Percentiles rank a stretch among this genome's conserved stretches.
phyloP scores from a whole-genome alignment of 2,113 vertebrate species.

The Tichodroma muraria region DNA sequence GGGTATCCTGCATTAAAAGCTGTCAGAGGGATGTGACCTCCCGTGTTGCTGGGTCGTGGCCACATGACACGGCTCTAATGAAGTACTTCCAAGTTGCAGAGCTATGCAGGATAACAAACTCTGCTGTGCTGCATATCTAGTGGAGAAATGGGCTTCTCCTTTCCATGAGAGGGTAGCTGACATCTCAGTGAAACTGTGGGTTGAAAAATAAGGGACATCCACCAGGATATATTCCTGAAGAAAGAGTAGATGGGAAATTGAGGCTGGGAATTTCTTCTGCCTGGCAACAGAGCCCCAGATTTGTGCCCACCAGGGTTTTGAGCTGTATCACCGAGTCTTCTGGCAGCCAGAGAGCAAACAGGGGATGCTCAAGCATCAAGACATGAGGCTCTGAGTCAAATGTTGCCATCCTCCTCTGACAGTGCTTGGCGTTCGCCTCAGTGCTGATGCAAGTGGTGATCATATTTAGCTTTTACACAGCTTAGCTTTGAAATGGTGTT shows the following conservation, averaged over 20 bases:
- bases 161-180: background rate
- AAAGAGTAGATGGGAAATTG: background rate
- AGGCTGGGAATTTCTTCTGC: background rate
- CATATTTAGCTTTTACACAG: background rate
- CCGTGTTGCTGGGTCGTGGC: background rate
- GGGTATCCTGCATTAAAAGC: background rate
- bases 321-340: fast-evolving
- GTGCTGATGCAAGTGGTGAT: background rate
- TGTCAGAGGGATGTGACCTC: background rate
- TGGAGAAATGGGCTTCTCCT: background rate
- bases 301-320: background rate
- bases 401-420: background rate
- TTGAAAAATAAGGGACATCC: background rate
- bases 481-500: background rate
- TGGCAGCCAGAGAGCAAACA: background rate
- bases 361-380: background rate
- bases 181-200: background rate
- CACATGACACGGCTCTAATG: fast-evolving
- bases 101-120: background rate
- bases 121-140: background rate
- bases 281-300: background rate
- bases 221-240: background rate
- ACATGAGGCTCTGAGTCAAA: fast-evolving
- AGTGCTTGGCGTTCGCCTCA: fast-evolving
- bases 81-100: background rate